Evolutionary conservation across 2,797 vertebrate species (phyloP).

Genomic region (Luscinia luscinia): DNA sequence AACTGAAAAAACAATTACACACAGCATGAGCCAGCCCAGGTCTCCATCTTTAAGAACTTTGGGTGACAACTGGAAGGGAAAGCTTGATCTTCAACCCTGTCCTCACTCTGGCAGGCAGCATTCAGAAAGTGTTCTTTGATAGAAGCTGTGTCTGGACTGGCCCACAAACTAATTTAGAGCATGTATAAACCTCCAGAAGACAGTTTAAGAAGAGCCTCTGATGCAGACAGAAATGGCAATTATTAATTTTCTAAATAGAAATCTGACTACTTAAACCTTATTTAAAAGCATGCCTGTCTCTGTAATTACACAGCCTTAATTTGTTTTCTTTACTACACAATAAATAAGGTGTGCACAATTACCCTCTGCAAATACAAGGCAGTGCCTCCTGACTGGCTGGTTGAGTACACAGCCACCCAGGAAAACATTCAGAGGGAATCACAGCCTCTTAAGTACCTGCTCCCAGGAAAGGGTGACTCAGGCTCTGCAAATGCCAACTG

Average conservation of each 20-base stretch:
- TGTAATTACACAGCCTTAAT: conserved; percentile 78
- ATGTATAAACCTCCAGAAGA: conserved; percentile 20
- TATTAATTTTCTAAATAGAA: conserved; percentile 76
- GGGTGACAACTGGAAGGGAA: background rate
- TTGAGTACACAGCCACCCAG: background rate
- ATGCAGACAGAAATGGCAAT: conserved; percentile 38
- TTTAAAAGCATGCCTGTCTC: conserved; percentile 71
- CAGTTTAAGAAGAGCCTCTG: conserved; percentile 1
- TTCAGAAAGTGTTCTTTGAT: background rate
- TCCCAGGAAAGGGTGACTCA: background rate
- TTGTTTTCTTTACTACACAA: conserved; percentile 77
- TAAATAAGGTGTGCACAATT: conserved; percentile 70
- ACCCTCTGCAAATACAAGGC: conserved; percentile 43
- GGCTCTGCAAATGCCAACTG: background rate
- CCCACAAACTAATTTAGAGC: conserved; percentile 14
- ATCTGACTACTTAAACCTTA: conserved; percentile 70
- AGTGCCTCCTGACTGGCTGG: background rate
- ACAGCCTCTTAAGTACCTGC: background rate
- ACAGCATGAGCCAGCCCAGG: background rate
- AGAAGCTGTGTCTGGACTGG: background rate
- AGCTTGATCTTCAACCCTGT: background rate
- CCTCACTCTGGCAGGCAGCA: background rate
- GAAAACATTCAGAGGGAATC: conserved; percentile 20
- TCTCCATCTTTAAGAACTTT: background rate
- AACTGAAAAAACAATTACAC: background rate